Evolutionary conservation across 2,888 invertebrate genomes (phyloP).

Genomic region (Melanostoma mellinum): DNA sequence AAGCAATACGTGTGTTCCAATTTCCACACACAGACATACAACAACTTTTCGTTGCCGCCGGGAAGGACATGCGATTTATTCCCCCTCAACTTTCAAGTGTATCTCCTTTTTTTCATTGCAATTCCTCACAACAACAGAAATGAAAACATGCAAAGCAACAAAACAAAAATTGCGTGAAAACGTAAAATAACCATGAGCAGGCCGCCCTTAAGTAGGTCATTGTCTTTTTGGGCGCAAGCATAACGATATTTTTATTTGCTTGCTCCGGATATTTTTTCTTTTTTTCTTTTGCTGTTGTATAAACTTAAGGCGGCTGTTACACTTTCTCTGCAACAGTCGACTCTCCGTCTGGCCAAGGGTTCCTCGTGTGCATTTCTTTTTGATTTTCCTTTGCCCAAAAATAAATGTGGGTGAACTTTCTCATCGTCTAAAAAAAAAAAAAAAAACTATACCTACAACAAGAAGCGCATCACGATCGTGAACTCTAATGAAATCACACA

Average conservation of each 20-base stretch:
- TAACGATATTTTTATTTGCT: constrained; percentile 66
- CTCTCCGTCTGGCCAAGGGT: constrained; percentile 70
- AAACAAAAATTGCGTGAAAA: constrained; percentile 48
- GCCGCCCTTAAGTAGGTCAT: constrained; percentile 80
- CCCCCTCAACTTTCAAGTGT: not conserved
- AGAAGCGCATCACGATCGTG: constrained; percentile 68
- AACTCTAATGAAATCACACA: constrained; percentile 69
- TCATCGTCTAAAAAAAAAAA: constrained; percentile 61
- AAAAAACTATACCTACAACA: constrained; percentile 6
- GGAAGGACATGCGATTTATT: constrained; percentile 62
- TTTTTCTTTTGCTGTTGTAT: constrained; percentile 10
- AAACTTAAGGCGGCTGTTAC: constrained; percentile 71
- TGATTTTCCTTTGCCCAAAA: constrained; percentile 43
- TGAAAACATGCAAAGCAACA: constrained; percentile 35
- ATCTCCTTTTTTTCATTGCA: constrained; percentile 13
- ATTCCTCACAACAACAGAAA: not conserved
- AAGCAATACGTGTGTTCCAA: constrained; percentile 62
- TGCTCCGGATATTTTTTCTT: constrained; percentile 40
- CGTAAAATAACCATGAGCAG: constrained; percentile 55
- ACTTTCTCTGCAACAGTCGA: constrained; percentile 74
- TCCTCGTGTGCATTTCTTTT: constrained; percentile 74
- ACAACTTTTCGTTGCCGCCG: constrained; percentile 29
- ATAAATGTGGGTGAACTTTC: constrained; percentile 79
- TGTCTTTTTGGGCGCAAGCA: constrained; percentile 75
- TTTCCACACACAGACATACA: constrained; percentile 39